Evolutionary conservation across 2,888 invertebrate genomes (phyloP).

Genomic region (Protophormia terraenovae): DNA sequence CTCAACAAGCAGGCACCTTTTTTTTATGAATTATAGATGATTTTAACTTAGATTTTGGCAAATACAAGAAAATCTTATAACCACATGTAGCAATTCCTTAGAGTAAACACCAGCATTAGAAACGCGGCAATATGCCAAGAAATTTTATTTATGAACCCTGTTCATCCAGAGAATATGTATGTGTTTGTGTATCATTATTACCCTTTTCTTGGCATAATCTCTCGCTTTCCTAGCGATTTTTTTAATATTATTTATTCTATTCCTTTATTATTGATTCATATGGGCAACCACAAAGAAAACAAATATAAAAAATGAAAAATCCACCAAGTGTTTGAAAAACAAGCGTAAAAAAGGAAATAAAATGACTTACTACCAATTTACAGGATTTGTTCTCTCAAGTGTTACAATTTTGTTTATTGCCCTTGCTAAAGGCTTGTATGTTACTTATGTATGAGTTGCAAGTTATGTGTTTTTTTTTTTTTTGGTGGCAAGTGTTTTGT

Average conservation of each 20-base stretch:
- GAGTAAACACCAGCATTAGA: conserved; percentile 52
- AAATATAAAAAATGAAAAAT: not conserved
- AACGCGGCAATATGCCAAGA: conserved; percentile 72
- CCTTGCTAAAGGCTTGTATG: conserved; percentile 60
- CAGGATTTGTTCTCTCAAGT: conserved; percentile 71
- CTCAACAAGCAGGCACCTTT: conserved; percentile 47
- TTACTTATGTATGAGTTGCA: not conserved
- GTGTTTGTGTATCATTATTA: conserved; percentile 60
- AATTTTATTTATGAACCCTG: conserved; percentile 63
- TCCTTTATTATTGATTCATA: conserved; percentile 61
- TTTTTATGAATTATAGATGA: conserved; percentile 65
- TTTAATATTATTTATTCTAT: conserved; percentile 34
- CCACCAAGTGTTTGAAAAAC: conserved; percentile 48
- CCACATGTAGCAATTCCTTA: conserved; percentile 55
- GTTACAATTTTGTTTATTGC: conserved; percentile 72
- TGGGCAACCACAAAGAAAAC: conserved; percentile 22
- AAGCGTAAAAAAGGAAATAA: conserved; percentile 15
- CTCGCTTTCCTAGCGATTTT: conserved; percentile 3
- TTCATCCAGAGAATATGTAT: not conserved
- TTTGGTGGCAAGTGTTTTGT: conserved; percentile 69
- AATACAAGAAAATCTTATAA: conserved; percentile 56
- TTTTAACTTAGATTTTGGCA: conserved; percentile 37
- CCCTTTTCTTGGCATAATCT: conserved; percentile 69
- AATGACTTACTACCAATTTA: conserved; percentile 64
- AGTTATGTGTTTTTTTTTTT: conserved; percentile 28